These are phyloP conservation scores for Pogonus chalceus DNA, from an alignment of 1,140 invertebrate species.

Conservation along the genomic window DNA sequence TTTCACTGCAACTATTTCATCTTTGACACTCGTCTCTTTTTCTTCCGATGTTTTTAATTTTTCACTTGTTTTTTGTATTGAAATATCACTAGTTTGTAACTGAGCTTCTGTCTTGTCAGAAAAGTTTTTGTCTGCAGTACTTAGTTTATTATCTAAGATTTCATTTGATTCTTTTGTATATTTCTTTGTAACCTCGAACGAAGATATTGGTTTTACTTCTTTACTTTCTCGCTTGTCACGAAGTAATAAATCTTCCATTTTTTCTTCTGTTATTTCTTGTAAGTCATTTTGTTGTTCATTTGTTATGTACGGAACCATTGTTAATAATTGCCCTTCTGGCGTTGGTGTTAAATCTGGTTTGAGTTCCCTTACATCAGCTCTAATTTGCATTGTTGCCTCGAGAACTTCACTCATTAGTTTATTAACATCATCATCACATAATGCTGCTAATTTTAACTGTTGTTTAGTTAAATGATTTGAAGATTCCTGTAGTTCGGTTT, in stretches of 20 bases:
- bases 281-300: slow-evolving; percentile 18
- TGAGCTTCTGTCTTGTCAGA: too few relatives aligned
- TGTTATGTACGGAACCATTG: slow-evolving; percentile 21
- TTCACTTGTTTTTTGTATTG: too few relatives aligned
- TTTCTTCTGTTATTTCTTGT: neutral
- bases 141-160: neutral
- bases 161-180: neutral
- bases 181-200: neutral
- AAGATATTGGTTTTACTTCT: too few relatives aligned
- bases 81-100: too few relatives aligned
- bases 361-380: slow-evolving; percentile 41
- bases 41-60: too few relatives aligned
- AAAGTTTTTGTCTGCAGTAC: too few relatives aligned
- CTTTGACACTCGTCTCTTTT: too few relatives aligned
- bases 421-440: slow-evolving; percentile 34
- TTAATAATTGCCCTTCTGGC: slow-evolving; percentile 34
- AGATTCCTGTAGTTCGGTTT: slow-evolving; percentile 13
- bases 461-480: slow-evolving; percentile 14
- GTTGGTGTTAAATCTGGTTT: slow-evolving; percentile 43
- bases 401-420: slow-evolving; percentile 40
- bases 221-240: too few relatives aligned
- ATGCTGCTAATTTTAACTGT: slow-evolving; percentile 11
- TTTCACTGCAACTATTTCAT: too few relatives aligned
- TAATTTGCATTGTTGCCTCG: slow-evolving; percentile 40
- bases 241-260: slow-evolving; percentile 1